These are phyloP conservation scores for Trachythela sp. DNA, from an alignment of 64 coral and sea anemone genomes.

Conservation along the genomic window DNA sequence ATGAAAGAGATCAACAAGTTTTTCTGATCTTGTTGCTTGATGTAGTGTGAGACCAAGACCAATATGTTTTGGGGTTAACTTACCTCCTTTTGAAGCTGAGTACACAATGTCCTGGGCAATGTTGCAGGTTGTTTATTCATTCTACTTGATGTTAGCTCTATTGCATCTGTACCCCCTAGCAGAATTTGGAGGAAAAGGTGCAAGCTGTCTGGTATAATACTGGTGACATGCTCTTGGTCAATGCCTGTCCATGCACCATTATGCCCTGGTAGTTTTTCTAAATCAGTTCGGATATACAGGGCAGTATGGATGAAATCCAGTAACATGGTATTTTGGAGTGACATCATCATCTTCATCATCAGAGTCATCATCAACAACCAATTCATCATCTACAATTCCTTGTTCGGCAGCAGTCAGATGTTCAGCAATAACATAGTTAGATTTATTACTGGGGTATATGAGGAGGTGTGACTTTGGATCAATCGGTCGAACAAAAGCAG, in stretches of 20 bases:
- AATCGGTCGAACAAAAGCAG: too few relatives aligned
- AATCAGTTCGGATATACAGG: neutral
- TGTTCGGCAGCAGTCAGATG: too few relatives aligned
- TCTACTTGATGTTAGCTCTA: neutral
- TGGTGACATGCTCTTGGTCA: neutral
- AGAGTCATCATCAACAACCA: neutral
- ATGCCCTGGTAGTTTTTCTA: neutral
- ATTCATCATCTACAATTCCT: too few relatives aligned
- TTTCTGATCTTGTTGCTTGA: too few relatives aligned
- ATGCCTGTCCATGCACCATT: neutral
- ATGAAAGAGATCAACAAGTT: too few relatives aligned
- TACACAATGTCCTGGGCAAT: constrained; percentile 11
- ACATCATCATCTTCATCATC: neutral
- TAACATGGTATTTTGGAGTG: neutral
- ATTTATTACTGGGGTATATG: too few relatives aligned
- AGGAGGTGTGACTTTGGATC: too few relatives aligned
- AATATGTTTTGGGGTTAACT: too few relatives aligned
- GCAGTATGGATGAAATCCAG: neutral
- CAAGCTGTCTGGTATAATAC: neutral
- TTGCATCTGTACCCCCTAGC: neutral
- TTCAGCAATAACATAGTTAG: too few relatives aligned
- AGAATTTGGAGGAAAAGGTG: neutral
- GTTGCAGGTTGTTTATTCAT: constrained; percentile 12
- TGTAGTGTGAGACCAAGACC: too few relatives aligned
- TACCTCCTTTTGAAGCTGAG: too few relatives aligned